Percentiles rank a stretch among this genome's conserved stretches.
phyloP scores from a whole-genome alignment of 1,140 invertebrate species.

The Melipona quadrifasciata region DNA sequence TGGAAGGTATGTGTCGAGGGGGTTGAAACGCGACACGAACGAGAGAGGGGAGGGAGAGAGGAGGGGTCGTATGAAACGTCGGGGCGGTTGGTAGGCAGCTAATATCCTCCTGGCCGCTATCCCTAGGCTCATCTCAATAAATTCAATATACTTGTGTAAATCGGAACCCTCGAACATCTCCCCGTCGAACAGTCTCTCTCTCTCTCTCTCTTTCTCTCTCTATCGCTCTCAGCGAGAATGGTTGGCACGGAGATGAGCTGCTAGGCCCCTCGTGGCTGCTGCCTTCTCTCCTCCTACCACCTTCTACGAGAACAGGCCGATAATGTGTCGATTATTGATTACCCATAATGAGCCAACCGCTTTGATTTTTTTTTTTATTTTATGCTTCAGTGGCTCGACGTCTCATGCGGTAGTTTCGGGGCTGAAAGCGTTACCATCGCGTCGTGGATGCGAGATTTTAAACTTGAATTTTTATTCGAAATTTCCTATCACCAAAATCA shows the following conservation, averaged over 20 bases:
- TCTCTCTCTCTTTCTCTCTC: background rate
- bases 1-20: background rate
- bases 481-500: background rate
- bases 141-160: slow-evolving; percentile 83
- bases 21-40: slow-evolving; percentile 36
- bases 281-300: slow-evolving; percentile 31
- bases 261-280: slow-evolving; percentile 40
- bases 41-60: slow-evolving; percentile 41
- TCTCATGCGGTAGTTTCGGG: background rate
- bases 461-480: background rate
- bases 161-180: slow-evolving; percentile 70
- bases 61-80: slow-evolving; percentile 72
- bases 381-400: too few species aligned
- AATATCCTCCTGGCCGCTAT: slow-evolving; percentile 82
- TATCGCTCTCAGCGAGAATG: slow-evolving; percentile 12
- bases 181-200: slow-evolving; percentile 20
- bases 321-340: slow-evolving; percentile 79
- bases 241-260: slow-evolving; percentile 73
- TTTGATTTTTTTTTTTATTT: slow-evolving; percentile 49
- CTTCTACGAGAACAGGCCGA: slow-evolving; percentile 49
- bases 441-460: background rate
- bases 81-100: slow-evolving; percentile 80
- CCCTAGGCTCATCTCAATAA: slow-evolving; percentile 82
- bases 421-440: background rate
- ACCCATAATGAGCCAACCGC: slow-evolving; percentile 73